A percentile compares a stretch with the other conserved stretches of the same genome.
phyloP scores from a whole-genome alignment of 2,888 invertebrate genomes.

The Phania funesta region DNA sequence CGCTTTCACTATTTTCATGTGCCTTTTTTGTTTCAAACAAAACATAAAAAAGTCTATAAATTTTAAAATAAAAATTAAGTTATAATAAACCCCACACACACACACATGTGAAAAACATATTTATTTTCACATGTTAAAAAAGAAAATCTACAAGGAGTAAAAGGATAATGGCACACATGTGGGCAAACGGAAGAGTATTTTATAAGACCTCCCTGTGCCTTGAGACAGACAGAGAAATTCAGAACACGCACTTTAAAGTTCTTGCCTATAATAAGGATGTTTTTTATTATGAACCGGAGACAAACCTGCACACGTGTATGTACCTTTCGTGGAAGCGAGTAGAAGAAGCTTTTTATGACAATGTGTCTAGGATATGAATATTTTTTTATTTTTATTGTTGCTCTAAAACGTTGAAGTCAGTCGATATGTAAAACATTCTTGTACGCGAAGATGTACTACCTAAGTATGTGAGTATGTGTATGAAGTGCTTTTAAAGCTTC shows the following conservation, averaged over 20 bases:
- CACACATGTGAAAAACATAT: neutral
- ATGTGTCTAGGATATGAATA: neutral
- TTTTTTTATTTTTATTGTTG: neutral
- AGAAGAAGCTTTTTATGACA: neutral
- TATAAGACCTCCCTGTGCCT: slow-evolving; percentile 50
- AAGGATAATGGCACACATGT: neutral
- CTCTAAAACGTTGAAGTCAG: neutral
- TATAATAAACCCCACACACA: no score
- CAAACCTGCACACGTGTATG: neutral
- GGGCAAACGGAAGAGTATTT: slow-evolving; percentile 29
- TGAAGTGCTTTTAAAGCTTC: slow-evolving; percentile 1
- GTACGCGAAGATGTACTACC: neutral
- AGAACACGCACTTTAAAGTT: neutral
- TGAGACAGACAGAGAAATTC: slow-evolving; percentile 22
- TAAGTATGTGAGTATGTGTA: neutral
- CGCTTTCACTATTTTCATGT: no score
- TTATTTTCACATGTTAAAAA: neutral
- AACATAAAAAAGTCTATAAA: no score
- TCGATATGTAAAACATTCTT: neutral
- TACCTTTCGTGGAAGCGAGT: no score
- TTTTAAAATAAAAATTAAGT: no score
- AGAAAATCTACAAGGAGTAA: neutral
- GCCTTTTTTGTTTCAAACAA: no score
- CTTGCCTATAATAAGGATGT: neutral
- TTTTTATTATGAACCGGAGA: neutral